phyloP scores from a whole-genome alignment of 2,113 vertebrate species.

The Malurus cyaneus region DNA sequence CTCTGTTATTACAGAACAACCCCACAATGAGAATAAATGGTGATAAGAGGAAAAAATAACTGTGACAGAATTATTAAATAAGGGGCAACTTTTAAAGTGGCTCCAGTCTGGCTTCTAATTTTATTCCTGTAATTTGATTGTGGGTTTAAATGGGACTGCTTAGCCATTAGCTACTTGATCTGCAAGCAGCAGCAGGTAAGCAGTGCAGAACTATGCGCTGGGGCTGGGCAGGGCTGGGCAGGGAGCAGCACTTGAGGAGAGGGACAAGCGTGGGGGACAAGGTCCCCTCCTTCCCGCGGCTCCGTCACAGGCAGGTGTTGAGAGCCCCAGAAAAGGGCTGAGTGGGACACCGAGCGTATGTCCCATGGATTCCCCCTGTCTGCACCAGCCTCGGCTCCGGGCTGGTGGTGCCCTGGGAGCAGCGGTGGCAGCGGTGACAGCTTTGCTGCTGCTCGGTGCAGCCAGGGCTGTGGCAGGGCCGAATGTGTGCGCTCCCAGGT shows the following conservation, averaged over 20 bases:
- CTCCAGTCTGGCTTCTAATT: constrained; percentile 69
- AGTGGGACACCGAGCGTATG: fast-evolving
- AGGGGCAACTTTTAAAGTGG: constrained; percentile 53
- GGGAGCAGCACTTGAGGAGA: background rate
- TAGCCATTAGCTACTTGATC: constrained; percentile 15
- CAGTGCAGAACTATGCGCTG: background rate
- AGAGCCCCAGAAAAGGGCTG: background rate
- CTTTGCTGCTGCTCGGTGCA: background rate
- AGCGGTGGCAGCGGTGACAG: fast-evolving
- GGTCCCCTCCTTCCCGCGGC: background rate
- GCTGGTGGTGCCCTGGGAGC: fast-evolving
- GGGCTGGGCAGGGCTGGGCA: background rate
- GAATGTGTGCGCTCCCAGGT: fast-evolving
- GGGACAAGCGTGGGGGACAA: background rate
- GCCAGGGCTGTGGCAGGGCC: fast-evolving
- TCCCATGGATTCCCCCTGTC: no score
- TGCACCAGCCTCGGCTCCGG: fast-evolving
- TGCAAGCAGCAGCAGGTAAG: constrained; percentile 18
- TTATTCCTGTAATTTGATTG: constrained; percentile 50
- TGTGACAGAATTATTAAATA: constrained; percentile 45
- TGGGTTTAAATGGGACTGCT: constrained; percentile 45
- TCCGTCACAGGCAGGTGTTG: fast-evolving
- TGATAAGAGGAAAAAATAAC: constrained; percentile 44
- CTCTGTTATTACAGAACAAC: background rate
- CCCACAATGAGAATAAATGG: constrained; percentile 51